A percentile compares a stretch with the other conserved stretches of the same genome.
Conservation (phyloP, 2,888 invertebrate genomes). For the Conistra vaccinii region DNA sequence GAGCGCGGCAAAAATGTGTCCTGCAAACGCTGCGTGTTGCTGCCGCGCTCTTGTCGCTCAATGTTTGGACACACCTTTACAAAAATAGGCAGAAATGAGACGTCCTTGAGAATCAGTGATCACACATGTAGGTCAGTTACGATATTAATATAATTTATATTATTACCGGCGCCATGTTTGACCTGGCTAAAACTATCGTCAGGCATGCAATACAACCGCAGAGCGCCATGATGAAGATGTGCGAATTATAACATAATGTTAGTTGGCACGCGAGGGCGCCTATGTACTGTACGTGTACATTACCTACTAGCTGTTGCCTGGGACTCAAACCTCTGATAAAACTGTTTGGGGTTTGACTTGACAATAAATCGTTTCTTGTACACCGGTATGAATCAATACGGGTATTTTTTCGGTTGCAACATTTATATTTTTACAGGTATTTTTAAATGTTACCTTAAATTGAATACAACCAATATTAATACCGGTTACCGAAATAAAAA, state of each 20-base stretch:
- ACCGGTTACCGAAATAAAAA: too few species aligned
- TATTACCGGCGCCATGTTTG: constrained; percentile 45
- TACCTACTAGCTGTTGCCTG: background rate
- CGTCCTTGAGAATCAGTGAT: constrained; percentile 21
- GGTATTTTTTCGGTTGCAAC: too few species aligned
- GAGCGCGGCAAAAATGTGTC: too few species aligned
- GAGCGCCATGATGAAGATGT: constrained; percentile 13
- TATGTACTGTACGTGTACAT: background rate
- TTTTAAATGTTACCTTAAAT: too few species aligned
- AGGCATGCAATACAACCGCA: constrained; percentile 44
- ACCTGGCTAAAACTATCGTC: constrained; percentile 41
- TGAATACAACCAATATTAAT: too few species aligned
- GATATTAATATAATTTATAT: constrained; percentile 46
- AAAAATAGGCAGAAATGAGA: background rate
- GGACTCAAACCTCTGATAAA: background rate
- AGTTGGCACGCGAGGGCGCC: constrained; percentile 16
- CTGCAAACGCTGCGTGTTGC: too few species aligned
- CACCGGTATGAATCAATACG: too few species aligned
- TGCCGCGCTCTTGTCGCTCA: too few species aligned
- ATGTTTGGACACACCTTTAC: too few species aligned
- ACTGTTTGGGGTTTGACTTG: background rate
- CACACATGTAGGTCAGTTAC: constrained; percentile 51
- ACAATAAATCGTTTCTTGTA: background rate
- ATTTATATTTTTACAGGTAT: too few species aligned
- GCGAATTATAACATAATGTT: background rate